A percentile compares a stretch with the other conserved stretches of the same genome.
Evolutionary conservation across 2,888 invertebrate genomes (phyloP).

Genomic region (Folsomia manolachei): DNA sequence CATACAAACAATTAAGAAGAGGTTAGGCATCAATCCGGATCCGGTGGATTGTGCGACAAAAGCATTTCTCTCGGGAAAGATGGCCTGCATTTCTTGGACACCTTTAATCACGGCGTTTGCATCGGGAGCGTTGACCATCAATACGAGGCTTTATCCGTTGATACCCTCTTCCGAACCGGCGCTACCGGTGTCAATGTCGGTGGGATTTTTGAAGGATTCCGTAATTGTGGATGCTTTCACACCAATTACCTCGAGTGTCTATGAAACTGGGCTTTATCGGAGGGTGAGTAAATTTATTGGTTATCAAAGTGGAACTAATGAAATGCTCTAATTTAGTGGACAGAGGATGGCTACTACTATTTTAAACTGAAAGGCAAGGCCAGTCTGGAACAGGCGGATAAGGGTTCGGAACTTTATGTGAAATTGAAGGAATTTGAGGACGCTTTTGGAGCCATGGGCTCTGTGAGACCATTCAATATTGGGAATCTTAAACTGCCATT

Average conservation of each 20-base stretch:
- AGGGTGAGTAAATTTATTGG: background rate
- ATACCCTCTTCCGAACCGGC: slow-evolving; percentile 25
- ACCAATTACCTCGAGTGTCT: slow-evolving; percentile 15
- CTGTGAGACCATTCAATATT: background rate
- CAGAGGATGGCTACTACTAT: background rate
- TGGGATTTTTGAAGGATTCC: slow-evolving; percentile 36
- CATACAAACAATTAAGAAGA: slow-evolving; percentile 11
- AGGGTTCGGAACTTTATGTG: background rate
- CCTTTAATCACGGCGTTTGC: background rate
- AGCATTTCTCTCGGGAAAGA: slow-evolving; percentile 4
- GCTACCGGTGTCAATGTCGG: slow-evolving; percentile 30
- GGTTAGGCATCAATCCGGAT: slow-evolving; percentile 9
- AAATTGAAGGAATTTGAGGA: slow-evolving; percentile 6
- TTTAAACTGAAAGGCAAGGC: background rate
- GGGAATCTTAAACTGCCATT: slow-evolving; percentile 11
- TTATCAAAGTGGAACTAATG: background rate
- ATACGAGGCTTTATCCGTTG: slow-evolving; percentile 22
- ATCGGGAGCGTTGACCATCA: slow-evolving; percentile 20
- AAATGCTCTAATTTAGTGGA: background rate
- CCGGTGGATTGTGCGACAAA: background rate
- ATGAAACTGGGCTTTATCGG: slow-evolving; percentile 27
- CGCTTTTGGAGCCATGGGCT: background rate
- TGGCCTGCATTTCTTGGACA: slow-evolving; percentile 13
- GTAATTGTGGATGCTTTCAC: slow-evolving; percentile 32
- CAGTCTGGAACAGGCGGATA: background rate